These are phyloP conservation scores for Syngnathus floridae DNA, from an alignment of 2,113 vertebrate genomes.

Conservation along the genomic window DNA sequence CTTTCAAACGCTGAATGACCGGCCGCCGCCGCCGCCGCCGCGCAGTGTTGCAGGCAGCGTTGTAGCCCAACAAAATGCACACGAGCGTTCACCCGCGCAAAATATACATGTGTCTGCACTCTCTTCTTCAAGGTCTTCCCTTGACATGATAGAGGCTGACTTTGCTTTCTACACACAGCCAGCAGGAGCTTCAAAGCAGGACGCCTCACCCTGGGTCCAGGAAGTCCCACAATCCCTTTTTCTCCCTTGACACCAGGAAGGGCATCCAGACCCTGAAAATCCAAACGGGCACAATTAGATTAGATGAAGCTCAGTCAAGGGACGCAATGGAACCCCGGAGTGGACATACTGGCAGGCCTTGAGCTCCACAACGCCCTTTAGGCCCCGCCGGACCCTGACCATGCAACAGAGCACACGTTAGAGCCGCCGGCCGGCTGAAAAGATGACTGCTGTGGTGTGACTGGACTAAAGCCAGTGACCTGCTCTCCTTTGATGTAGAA, in stretches of 20 bases:
- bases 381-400: slow-evolving; percentile 53
- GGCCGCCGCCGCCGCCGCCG: too few species aligned
- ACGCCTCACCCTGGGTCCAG: slow-evolving; percentile 57
- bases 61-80: too few species aligned
- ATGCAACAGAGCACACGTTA: background rate
- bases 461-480: slow-evolving; percentile 36
- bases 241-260: slow-evolving; percentile 57
- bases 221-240: slow-evolving; percentile 61
- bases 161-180: background rate
- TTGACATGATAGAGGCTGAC: background rate
- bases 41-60: too few species aligned
- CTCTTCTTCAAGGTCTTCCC: background rate
- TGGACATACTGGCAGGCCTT: slow-evolving; percentile 48
- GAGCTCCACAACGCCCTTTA: slow-evolving; percentile 42
- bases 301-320: background rate
- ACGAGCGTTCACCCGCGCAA: too few species aligned
- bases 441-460: background rate
- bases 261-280: slow-evolving; percentile 49
- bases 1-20: too few species aligned
- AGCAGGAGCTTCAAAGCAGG: background rate
- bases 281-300: background rate
- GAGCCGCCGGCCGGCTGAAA: background rate
- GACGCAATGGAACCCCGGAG: background rate
- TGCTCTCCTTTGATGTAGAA: slow-evolving; percentile 63
- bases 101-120: too few species aligned